phyloP scores from a whole-genome alignment of 1,140 invertebrate genomes.

The Caenorhabditis remanei region DNA sequence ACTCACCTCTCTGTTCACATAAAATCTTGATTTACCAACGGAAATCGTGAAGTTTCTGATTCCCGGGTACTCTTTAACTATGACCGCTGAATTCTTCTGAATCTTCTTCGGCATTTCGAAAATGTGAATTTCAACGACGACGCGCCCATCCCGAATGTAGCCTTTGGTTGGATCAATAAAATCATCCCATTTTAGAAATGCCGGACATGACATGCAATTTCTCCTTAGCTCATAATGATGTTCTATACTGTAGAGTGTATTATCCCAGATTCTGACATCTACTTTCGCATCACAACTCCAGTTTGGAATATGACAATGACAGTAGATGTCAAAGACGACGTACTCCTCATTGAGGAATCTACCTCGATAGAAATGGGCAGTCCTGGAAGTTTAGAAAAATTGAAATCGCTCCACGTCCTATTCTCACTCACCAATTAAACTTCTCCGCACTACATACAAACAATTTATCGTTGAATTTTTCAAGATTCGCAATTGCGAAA shows the following conservation, averaged over 20 bases:
- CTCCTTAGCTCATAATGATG: background rate
- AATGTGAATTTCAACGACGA: background rate
- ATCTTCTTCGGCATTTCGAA: background rate
- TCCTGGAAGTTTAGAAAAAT: conserved; percentile 4
- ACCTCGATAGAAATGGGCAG: conserved; percentile 20
- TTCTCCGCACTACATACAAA: background rate
- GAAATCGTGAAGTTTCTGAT: background rate
- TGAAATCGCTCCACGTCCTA: background rate
- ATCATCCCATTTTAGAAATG: conserved; percentile 20
- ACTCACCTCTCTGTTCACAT: conserved; percentile 15
- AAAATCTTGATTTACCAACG: background rate
- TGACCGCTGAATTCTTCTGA: background rate
- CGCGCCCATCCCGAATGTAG: background rate
- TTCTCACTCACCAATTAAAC: background rate
- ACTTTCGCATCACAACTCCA: background rate
- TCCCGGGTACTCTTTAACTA: background rate
- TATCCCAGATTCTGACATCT: background rate
- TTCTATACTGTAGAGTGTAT: background rate
- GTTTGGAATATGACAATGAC: background rate
- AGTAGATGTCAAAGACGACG: conserved; percentile 1
- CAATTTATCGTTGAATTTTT: background rate
- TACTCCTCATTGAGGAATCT: background rate
- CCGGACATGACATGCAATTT: conserved; percentile 25
- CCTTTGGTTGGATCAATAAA: background rate
- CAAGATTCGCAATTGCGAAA: background rate